Base-by-base conservation (phyloP, 2,888 invertebrate species). In the Willowsia nigromaculata region DNA sequence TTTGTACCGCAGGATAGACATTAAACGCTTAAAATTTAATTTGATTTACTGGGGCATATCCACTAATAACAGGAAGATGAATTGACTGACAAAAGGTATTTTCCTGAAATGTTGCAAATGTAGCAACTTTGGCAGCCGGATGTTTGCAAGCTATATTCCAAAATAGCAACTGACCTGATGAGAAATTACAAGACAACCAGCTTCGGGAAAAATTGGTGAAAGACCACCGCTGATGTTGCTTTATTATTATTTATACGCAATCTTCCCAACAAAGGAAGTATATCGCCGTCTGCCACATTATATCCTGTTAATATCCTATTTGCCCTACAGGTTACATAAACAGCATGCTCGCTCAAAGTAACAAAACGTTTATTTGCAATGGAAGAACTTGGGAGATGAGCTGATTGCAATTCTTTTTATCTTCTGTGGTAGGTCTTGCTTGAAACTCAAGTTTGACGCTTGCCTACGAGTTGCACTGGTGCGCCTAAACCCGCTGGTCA, bases 241-340 rank as follows among this genome's bases (percentile, higher is more conserved):
- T 30, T 47, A 9, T 25, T 22, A 50, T 50, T 47, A 47, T 47
- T 47, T 13, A 5, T 50, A 27, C 15, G 3, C 62, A 0, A 33
- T 53, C 37, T 37, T 30, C 50, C 1, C 22, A 53, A 80, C 11
- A 68, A 18, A 65, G 47, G 47, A 13, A 47, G 9, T 7, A 37
- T 47, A 76, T 50, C 76, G 47, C 37, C 15, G 25, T 15, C 50
- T 25, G 76, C 76, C 76, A 50, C 50, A 76, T 43, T 80, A 65
- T 30, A 81, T 68, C 80, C 65, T 88, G 53, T 88, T 88, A 88
- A 88, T 88, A 82, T 88, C 88, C 88, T 88, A 76, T 82, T 88
- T 88, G 83, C 88, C 88, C 88, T 78, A 62, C 50, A 83, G 76
- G 83, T 78, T 78, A 84, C 27, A 84, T 40, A 33, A 37, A 62